Percentiles rank a stretch among this genome's conserved stretches.
These are phyloP conservation scores for Cassiopea xamachana DNA, from an alignment of 30 jellyfish, hydroid and myxozoan species.

Conservation along the genomic window DNA sequence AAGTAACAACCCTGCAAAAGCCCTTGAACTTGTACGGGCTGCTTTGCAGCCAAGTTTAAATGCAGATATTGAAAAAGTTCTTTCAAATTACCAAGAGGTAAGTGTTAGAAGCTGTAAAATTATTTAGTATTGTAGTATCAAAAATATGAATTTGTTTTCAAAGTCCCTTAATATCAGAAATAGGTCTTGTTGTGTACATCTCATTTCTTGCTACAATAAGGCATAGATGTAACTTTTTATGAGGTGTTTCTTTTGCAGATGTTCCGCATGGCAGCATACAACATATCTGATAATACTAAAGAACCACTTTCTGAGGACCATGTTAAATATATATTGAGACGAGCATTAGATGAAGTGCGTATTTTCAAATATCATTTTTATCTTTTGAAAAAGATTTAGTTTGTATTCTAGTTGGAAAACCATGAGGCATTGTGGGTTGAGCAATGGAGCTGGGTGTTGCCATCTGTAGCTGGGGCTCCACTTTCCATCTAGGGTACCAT, in stretches of 20 bases:
- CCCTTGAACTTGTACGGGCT: constrained; percentile 91
- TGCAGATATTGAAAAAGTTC: constrained; percentile 88
- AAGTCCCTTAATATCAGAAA: too few species aligned
- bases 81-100: constrained; percentile 94
- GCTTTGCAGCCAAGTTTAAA: constrained; percentile 95
- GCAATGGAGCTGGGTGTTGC: too few species aligned
- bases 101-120: background rate
- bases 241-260: constrained; percentile 63
- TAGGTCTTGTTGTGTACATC: too few species aligned
- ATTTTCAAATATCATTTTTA: background rate
- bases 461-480: too few species aligned
- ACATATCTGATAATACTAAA: constrained; percentile 84
- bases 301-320: constrained; percentile 95
- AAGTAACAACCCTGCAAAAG: constrained; percentile 76
- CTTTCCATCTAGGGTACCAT: too few species aligned
- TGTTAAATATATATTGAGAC: constrained; percentile 88
- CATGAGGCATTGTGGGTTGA: too few species aligned
- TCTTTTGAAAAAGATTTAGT: background rate
- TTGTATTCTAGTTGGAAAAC: too few species aligned
- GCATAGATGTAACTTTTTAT: too few species aligned
- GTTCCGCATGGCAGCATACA: constrained; percentile 98
- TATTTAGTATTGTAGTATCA: too few species aligned
- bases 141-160: too few species aligned
- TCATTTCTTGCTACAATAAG: too few species aligned
- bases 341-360: constrained; percentile 93